These are phyloP conservation scores for Abrostola tripartita DNA, from an alignment of 2,888 invertebrate species.

Conservation along the genomic window DNA sequence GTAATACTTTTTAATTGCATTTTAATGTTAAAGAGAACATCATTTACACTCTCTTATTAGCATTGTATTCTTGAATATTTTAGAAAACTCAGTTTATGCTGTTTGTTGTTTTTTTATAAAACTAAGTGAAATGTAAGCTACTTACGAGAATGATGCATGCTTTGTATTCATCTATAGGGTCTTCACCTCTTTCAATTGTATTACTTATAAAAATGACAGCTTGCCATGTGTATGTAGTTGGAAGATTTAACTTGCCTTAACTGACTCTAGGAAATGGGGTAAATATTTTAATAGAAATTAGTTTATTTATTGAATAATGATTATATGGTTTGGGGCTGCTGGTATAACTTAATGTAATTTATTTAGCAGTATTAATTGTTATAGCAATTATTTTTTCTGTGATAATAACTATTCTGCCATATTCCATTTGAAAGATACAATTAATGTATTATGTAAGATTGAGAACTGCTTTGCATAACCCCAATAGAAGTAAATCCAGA, in stretches of 20 bases:
- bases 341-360: constrained; percentile 54
- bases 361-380: constrained; percentile 66
- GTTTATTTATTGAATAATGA: constrained; percentile 40
- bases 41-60: constrained; percentile 36
- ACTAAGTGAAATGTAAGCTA: constrained; percentile 17
- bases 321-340: constrained; percentile 51
- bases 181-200: constrained; percentile 14
- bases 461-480: constrained; percentile 36
- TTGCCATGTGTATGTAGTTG: constrained; percentile 41
- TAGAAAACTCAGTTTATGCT: constrained; percentile 17
- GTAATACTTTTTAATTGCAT: constrained; percentile 39
- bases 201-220: constrained; percentile 25
- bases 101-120: constrained; percentile 18
- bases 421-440: constrained; percentile 45
- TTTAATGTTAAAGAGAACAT: constrained; percentile 38
- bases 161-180: constrained; percentile 20
- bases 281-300: constrained; percentile 19
- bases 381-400: constrained; percentile 65
- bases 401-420: constrained; percentile 74
- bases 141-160: constrained; percentile 38
- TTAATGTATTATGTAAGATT: constrained; percentile 22
- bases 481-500: constrained; percentile 24
- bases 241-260: constrained; percentile 44
- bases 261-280: constrained; percentile 24
- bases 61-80: constrained; percentile 31